Conservation (phyloP, 2,797 vertebrate genomes). For the Myotis daubentonii region DNA sequence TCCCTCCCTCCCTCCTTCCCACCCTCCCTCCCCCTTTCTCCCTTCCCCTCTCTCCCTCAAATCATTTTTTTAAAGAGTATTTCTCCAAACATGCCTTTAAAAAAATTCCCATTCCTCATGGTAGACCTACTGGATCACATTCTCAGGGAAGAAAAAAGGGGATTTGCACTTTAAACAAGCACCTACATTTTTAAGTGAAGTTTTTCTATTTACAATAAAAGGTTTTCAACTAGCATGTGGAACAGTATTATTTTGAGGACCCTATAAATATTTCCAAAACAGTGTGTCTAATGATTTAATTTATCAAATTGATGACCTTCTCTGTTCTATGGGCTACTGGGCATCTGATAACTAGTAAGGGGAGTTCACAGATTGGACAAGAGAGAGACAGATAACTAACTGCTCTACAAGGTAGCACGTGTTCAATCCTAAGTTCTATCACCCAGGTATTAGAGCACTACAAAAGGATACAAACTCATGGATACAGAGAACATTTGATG, state of each 20-base stretch:
- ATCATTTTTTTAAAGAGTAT: background rate
- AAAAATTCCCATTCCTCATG: background rate
- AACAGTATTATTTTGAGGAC: background rate
- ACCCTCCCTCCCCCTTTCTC: no score
- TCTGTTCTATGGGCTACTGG: background rate
- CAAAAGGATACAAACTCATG: background rate
- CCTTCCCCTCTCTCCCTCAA: background rate
- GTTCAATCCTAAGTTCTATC: background rate
- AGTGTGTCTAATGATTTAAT: background rate
- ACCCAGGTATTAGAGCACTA: background rate
- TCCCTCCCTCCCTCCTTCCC: no score
- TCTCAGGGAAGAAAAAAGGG: background rate
- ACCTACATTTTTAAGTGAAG: background rate
- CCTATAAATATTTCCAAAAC: background rate
- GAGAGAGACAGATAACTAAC: background rate
- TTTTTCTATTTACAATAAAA: background rate
- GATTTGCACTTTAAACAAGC: background rate
- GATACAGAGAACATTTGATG: background rate
- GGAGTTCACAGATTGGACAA: background rate
- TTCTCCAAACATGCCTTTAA: background rate
- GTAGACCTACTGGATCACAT: background rate
- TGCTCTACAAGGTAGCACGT: fast-evolving
- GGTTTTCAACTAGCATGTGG: background rate
- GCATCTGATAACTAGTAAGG: background rate
- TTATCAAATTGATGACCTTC: background rate